A percentile compares a stretch with the other conserved stretches of the same genome.
These are phyloP conservation scores for Ornithoptera alexandrae DNA, from an alignment of 2,888 invertebrate genomes.

Conservation along the genomic window DNA sequence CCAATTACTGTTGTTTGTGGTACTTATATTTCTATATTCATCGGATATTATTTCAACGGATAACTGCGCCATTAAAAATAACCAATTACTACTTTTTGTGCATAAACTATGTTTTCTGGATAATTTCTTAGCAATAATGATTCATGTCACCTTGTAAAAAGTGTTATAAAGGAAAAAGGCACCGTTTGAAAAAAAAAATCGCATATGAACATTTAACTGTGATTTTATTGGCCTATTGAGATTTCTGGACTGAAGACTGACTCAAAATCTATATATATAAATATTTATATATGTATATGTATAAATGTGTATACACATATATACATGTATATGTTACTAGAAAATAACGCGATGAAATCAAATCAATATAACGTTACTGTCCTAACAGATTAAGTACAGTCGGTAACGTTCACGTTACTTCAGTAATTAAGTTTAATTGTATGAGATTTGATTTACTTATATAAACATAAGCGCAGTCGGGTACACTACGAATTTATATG, in stretches of 20 bases:
- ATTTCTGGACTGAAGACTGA: conserved; percentile 77
- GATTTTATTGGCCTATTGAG: conserved; percentile 73
- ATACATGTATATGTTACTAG: conserved; percentile 28
- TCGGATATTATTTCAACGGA: background rate
- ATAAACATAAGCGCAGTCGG: background rate
- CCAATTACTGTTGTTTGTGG: background rate
- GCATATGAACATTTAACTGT: conserved; percentile 62
- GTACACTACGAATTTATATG: conserved; percentile 28
- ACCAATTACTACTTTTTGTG: background rate
- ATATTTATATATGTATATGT: background rate
- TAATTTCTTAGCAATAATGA: conserved; percentile 11
- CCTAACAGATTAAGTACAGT: conserved; percentile 7
- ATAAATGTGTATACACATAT: no score
- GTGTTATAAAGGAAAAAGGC: conserved; percentile 44
- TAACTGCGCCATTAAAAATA: background rate
- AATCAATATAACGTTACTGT: background rate
- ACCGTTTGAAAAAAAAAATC: conserved; percentile 47
- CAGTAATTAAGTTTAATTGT: conserved; percentile 5
- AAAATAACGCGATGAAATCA: conserved; percentile 30
- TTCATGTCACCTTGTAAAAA: conserved; percentile 27
- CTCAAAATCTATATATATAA: conserved; percentile 44
- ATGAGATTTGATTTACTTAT: conserved; percentile 5
- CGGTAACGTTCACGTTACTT: conserved; percentile 1
- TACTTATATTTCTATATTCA: background rate
- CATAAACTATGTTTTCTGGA: background rate